Base-by-base conservation (phyloP, 2,797 vertebrate genomes). In the Thunnus albacares region DNA sequence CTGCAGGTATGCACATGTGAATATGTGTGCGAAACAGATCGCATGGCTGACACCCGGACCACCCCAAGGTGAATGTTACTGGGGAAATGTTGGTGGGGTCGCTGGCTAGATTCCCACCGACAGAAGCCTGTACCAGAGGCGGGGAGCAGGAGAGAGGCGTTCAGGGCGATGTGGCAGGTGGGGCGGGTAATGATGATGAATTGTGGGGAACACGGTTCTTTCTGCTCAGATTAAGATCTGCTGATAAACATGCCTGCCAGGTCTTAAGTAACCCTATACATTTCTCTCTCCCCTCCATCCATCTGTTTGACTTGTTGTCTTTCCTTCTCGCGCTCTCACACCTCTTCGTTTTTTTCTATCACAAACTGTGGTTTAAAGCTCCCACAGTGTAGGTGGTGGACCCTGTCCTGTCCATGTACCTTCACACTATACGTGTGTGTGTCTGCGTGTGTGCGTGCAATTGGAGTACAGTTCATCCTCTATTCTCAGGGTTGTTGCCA, bases 181-280 rank as follows among this genome's bases (percentile, higher is more conserved):
- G 71, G 74, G 71, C 43, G 14, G 83, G 76, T 94, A 90, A 94
- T 81, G 92, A 92, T 93, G 92, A 94, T 94, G 88, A 93, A 94
- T 90, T 90, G 83, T 60, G 53, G 74, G 75, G 87, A 91, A 85
- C 79, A 61, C 35, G 55, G 89, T 84, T 91, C 89, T 89, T 89
- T 94, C 86, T 88, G 87, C 91, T 86, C 83, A 93, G 95, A 95
- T 95, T 94, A 94, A 91, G 92, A 95, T 96, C 93, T 93, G 87
- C 88, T 94, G 93, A 95, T 95, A 93, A 94, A 94, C 88, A 91
- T 90, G 90, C 90, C 94, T 53, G 65, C 82, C 66, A 88, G 94
- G 84, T 87, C 79, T 89, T 63, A 59, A 82, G 94, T 94, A 94
- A 95, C 92, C 79, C 66, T 82, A 94, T 87, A 88, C 85, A 61